Base-by-base conservation (phyloP, 2,113 vertebrate species). In the Hyaena hyaena region DNA sequence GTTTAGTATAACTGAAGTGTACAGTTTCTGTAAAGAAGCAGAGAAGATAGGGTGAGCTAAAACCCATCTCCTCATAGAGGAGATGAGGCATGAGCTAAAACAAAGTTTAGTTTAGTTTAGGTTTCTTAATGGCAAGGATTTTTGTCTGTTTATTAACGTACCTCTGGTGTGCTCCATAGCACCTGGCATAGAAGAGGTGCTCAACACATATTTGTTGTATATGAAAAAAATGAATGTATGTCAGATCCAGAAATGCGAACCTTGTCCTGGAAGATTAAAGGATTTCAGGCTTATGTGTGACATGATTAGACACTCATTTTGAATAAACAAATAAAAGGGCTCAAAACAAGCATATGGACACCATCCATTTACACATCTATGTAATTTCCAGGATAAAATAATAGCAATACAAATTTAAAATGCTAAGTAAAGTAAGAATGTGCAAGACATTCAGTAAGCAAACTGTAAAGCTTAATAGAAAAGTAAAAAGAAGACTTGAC, bases 351-450 rank as follows among this genome's bases (percentile, higher is more conserved):
- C 26, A 63, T 50, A 26, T 2, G 43, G 53, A 65, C 4, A 11
- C 66, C 26, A 71, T 48, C 55, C n/a, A 16, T 65, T 94, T 95
- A 79, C 53, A 81, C 43, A 80, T 90, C 43, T 69, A 24, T 69
- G 6, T 63, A 73, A 88, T 91, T 76, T 50, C 39, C 61, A 39
- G 23, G 68, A 79, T 82, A 94, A 94, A 65, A 95, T 77, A 83
- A 95, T 88, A 58, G 19, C 15, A 88, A 63, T 79, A 74, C 69
- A 91, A 86, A 69, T 50, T n/a, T 31, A 43, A 83, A 92, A 94
- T 69, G 74, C 24, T 7, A 86, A 93, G 9, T 86, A 95, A 96
- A 96, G 90, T 69, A 95, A 94, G 28, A 93, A 55, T 76, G 35
- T 95, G 45, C 2, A 90, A 66, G 17, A 96, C 65, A 12, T 35